Evolutionary conservation across 2,888 invertebrate genomes (phyloP).

Genomic region (Cantharis lateralis): DNA sequence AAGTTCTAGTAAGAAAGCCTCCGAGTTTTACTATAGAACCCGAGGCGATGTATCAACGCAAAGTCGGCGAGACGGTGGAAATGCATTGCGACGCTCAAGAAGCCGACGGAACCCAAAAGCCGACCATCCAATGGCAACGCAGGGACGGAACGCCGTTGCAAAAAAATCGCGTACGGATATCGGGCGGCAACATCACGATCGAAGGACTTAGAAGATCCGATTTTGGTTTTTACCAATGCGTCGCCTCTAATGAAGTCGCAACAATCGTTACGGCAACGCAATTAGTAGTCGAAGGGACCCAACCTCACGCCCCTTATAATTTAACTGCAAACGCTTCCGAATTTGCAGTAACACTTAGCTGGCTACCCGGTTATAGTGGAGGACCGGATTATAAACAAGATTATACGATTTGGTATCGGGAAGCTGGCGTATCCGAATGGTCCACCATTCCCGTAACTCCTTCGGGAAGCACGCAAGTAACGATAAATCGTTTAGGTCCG

Average conservation of each 20-base stretch:
- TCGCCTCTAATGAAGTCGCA: conserved; percentile 93
- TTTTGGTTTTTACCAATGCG: conserved; percentile 95
- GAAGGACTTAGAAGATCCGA: conserved; percentile 85
- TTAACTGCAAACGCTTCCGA: conserved; percentile 87
- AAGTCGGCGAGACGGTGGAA: conserved; percentile 86
- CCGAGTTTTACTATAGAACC: conserved; percentile 91
- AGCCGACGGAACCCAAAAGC: conserved; percentile 90
- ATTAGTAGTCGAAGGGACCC: conserved; percentile 90
- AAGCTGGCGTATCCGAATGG: conserved; percentile 88
- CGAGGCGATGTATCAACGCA: conserved; percentile 88
- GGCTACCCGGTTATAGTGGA: conserved; percentile 95
- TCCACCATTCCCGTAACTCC: conserved; percentile 92
- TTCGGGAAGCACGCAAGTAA: conserved; percentile 86
- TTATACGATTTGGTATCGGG: conserved; percentile 93
- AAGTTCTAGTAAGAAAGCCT: conserved; percentile 87
- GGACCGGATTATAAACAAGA: conserved; percentile 94
- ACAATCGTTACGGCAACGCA: conserved; percentile 91
- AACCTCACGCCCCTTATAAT: conserved; percentile 97
- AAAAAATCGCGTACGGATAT: conserved; percentile 75
- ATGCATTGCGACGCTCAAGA: conserved; percentile 95
- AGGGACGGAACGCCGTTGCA: conserved; percentile 82
- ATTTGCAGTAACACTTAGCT: conserved; percentile 87
- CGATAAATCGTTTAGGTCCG: conserved; percentile 87
- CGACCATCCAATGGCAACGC: conserved; percentile 88
- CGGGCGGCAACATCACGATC: conserved; percentile 90